phyloP scores from a whole-genome alignment of 2,113 vertebrate genomes.

The Aramus guarauna region DNA sequence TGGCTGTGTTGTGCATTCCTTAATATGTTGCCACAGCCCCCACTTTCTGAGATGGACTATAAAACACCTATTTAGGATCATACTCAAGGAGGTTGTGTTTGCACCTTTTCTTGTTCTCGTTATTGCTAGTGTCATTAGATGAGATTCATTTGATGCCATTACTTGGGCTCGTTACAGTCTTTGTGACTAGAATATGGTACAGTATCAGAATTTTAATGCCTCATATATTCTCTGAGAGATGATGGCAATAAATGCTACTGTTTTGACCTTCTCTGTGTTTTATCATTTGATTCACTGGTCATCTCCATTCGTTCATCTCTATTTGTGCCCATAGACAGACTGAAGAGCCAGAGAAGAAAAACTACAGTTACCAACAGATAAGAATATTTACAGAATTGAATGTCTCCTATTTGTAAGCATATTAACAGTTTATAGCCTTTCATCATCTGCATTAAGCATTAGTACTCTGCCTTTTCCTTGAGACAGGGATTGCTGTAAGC shows the following conservation, averaged over 20 bases:
- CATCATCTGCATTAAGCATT: background rate
- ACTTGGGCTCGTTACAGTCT: conserved; percentile 49
- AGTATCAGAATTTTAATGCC: conserved; percentile 62
- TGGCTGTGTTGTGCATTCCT: background rate
- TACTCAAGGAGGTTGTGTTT: background rate
- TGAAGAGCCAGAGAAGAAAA: background rate
- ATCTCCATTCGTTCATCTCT: background rate
- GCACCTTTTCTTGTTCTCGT: background rate
- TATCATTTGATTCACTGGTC: conserved; percentile 48
- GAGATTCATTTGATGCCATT: conserved; percentile 49
- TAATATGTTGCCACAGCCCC: background rate
- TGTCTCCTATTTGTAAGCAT: background rate
- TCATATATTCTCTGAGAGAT: conserved; percentile 61
- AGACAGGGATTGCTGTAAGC: background rate
- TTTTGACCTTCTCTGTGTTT: conserved; percentile 62
- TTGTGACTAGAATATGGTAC: conserved; percentile 62
- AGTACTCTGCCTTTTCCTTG: background rate
- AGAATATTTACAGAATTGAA: conserved; percentile 22
- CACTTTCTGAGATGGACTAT: background rate
- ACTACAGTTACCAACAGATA: background rate
- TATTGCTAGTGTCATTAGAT: conserved; percentile 37
- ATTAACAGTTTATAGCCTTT: background rate
- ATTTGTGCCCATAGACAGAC: background rate
- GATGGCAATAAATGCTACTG: conserved; percentile 57
- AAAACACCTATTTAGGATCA: background rate